Conservation (phyloP, 2,113 vertebrate species). For the Alaudala cheleensis region DNA sequence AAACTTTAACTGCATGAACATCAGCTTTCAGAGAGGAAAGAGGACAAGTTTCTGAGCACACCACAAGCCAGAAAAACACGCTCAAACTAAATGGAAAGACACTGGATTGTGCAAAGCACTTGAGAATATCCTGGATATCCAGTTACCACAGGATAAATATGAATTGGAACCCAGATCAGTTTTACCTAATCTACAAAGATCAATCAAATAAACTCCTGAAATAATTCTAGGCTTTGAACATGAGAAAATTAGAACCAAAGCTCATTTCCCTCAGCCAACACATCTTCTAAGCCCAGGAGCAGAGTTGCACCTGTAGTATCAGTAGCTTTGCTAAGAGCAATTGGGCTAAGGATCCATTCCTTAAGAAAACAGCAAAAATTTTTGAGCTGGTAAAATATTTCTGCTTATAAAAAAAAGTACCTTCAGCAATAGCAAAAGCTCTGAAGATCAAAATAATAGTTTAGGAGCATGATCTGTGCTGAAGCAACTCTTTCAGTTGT, state of each 20-base stretch:
- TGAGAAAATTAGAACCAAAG: background rate
- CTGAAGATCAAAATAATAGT: background rate
- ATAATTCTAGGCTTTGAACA: background rate
- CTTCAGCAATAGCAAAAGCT: background rate
- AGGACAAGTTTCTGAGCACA: background rate
- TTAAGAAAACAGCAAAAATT: background rate
- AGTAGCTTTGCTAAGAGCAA: background rate
- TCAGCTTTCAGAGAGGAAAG: background rate
- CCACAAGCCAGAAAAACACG: background rate
- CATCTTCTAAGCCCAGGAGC: background rate
- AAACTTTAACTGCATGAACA: background rate
- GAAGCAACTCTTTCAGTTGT: background rate
- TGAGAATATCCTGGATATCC: background rate
- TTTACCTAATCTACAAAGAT: background rate
- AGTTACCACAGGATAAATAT: background rate
- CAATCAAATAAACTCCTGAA: background rate
- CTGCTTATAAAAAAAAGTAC: background rate
- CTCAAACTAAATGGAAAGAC: background rate
- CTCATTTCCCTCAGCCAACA: background rate
- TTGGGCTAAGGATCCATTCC: background rate
- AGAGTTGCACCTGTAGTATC: background rate
- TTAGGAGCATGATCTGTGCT: background rate
- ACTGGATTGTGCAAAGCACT: background rate
- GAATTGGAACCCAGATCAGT: background rate
- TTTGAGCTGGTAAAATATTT: background rate